Percentiles rank a stretch among this genome's conserved stretches.
Evolutionary conservation across 2,113 vertebrate genomes (phyloP).

Genomic region (Corythaeola cristata): DNA sequence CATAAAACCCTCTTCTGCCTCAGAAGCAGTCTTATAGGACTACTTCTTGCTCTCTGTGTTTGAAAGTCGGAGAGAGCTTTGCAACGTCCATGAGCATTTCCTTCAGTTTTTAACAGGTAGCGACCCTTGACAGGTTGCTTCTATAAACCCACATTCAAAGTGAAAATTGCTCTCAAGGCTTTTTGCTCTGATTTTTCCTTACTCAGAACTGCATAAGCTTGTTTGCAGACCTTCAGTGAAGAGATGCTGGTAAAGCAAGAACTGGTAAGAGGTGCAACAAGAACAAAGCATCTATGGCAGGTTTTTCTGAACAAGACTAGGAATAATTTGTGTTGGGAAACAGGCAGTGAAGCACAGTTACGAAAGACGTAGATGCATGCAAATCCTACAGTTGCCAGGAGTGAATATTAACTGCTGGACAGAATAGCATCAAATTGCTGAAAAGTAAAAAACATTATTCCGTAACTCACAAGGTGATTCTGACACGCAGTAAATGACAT

Average conservation of each 20-base stretch:
- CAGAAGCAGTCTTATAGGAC: neutral
- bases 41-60: neutral
- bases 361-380: neutral
- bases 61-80: neutral
- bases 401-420: neutral
- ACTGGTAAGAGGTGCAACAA: neutral
- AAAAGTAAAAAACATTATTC: neutral
- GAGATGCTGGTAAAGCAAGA: neutral
- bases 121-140: neutral
- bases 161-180: neutral
- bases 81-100: neutral
- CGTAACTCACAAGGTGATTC: neutral
- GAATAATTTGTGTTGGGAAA: neutral
- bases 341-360: neutral
- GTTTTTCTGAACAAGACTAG: neutral
- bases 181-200: neutral
- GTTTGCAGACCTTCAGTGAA: neutral
- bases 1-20: neutral
- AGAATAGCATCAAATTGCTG: neutral
- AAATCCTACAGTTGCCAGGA: neutral
- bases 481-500: neutral
- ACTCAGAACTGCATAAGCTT: neutral
- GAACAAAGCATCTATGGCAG: neutral
- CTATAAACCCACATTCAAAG: neutral
- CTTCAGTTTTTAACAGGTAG: neutral